Evolutionary conservation across 2,113 vertebrate genomes (phyloP).

Genomic region (Miniopterus natalensis): DNA sequence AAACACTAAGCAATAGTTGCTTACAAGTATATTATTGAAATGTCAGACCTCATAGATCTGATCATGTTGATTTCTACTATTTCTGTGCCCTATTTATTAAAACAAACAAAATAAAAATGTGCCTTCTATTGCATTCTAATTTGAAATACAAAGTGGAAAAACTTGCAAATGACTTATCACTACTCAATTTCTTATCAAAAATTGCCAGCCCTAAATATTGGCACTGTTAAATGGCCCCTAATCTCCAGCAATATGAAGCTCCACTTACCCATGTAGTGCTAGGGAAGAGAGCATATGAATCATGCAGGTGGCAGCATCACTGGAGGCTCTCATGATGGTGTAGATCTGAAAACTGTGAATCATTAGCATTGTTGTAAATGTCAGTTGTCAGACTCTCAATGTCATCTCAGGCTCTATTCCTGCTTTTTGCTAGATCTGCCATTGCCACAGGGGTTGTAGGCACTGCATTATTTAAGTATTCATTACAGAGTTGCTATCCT

Average conservation of each 20-base stretch:
- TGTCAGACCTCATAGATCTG: not conserved
- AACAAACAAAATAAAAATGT: not conserved
- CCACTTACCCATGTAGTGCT: not conserved
- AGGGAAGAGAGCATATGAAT: not conserved
- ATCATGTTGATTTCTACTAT: not conserved
- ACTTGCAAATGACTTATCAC: not conserved
- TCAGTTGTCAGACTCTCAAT: slow-evolving; percentile 68
- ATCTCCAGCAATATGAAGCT: not conserved
- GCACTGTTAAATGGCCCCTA: not conserved
- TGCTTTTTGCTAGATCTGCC: slow-evolving; percentile 71
- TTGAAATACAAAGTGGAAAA: not conserved
- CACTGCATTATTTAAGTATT: slow-evolving; percentile 30
- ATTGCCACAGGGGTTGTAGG: slow-evolving; percentile 46
- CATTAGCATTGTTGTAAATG: slow-evolving; percentile 75
- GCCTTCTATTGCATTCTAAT: not conserved
- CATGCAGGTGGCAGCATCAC: slow-evolving; percentile 27
- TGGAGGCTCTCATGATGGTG: not conserved
- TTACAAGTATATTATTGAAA: not conserved
- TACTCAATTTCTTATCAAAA: slow-evolving; percentile 15
- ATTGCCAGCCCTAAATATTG: not conserved
- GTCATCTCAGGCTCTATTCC: slow-evolving; percentile 71
- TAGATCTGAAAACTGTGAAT: slow-evolving; percentile 72
- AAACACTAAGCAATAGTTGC: not conserved
- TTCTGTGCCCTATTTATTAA: not conserved
- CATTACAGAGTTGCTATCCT: not conserved